Conservation (phyloP, 2,888 invertebrate genomes). For the Dendrolimus pini region DNA sequence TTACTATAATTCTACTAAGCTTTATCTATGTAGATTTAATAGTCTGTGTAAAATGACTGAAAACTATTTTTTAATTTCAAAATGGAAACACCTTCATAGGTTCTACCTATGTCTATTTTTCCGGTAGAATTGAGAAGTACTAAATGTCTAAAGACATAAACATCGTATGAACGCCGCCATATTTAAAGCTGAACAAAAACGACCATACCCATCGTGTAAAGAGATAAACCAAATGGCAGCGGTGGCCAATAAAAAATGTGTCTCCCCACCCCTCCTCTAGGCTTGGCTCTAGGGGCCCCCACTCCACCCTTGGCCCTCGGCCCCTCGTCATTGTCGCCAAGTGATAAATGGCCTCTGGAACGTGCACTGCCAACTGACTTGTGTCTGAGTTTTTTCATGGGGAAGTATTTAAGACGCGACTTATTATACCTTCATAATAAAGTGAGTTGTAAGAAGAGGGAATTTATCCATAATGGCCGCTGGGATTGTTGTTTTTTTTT, state of each 20-base stretch:
- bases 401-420: not conserved
- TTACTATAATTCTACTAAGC: no score
- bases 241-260: not conserved
- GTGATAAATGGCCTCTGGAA: not conserved
- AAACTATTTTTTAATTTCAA: no score
- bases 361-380: conserved; percentile 4
- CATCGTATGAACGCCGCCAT: not conserved
- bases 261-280: not conserved
- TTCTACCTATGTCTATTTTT: no score
- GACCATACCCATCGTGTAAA: not conserved
- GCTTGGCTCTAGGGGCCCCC: no score
- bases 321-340: not conserved
- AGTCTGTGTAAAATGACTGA: no score
- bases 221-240: not conserved
- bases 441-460: not conserved
- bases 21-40: no score
- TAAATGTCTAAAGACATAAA: no score
- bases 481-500: not conserved
- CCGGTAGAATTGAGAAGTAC: no score
- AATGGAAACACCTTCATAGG: no score
- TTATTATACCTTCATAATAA: not conserved
- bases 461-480: not conserved
- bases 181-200: not conserved
- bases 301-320: not conserved
- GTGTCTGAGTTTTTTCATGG: conserved; percentile 12